These are phyloP conservation scores for Chamaetylas fuelleborni DNA, from an alignment of 2,113 vertebrate genomes.

Conservation along the genomic window DNA sequence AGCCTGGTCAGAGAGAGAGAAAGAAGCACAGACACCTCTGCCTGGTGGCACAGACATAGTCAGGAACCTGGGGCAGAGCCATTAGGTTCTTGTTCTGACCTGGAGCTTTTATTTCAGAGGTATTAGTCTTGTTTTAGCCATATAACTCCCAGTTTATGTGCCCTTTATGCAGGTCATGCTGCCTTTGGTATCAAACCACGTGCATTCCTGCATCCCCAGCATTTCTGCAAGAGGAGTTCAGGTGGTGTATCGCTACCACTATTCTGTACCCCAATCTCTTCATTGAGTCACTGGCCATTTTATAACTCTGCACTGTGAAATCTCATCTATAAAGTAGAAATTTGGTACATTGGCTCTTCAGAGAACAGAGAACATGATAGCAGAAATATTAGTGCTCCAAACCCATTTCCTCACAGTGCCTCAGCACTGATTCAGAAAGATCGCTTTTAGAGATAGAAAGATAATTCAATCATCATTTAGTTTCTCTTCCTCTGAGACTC, in stretches of 20 bases:
- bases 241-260: background rate
- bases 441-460: slow-evolving; percentile 16
- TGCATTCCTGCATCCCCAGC: background rate
- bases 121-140: background rate
- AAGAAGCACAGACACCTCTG: accelerated
- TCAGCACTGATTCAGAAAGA: background rate
- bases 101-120: accelerated
- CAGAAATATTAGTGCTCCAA: background rate
- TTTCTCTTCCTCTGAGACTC: slow-evolving; percentile 36
- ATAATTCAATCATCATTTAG: slow-evolving; percentile 47
- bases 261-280: background rate
- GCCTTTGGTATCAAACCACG: background rate
- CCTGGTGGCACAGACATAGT: accelerated
- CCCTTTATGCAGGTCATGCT: background rate
- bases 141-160: background rate
- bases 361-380: background rate
- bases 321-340: background rate
- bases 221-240: background rate
- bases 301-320: background rate
- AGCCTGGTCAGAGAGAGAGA: background rate
- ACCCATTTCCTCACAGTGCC: background rate
- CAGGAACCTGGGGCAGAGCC: background rate
- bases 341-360: background rate
- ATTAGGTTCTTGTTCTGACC: background rate
- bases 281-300: background rate